Evolutionary conservation across 2,888 invertebrate genomes (phyloP).

Genomic region (Ectemnius lituratus): DNA sequence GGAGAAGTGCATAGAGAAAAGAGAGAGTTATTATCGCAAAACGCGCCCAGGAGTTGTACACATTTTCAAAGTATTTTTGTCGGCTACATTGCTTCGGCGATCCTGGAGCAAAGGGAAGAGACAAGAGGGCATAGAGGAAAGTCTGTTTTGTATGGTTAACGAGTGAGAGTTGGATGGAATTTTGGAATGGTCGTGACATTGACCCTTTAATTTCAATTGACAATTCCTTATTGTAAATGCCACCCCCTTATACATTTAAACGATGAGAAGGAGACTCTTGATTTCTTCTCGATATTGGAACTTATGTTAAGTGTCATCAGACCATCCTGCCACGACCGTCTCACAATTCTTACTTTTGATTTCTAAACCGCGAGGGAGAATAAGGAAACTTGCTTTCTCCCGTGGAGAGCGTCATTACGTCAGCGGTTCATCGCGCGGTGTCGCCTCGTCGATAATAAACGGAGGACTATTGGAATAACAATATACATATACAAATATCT

Average conservation of each 20-base stretch:
- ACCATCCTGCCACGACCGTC: too few relatives aligned
- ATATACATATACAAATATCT: conserved; percentile 66
- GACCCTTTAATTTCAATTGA: conserved; percentile 2
- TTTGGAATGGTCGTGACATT: too few relatives aligned
- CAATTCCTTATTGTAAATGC: too few relatives aligned
- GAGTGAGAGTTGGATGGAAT: too few relatives aligned
- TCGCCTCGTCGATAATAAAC: conserved; percentile 38
- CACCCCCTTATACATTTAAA: not conserved
- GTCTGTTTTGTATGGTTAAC: not conserved
- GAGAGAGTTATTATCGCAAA: conserved; percentile 21
- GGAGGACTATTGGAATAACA: conserved; percentile 49
- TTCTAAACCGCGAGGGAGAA: not conserved
- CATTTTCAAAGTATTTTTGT: conserved; percentile 62
- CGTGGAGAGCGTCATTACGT: conserved; percentile 8
- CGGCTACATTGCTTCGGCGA: conserved; percentile 42
- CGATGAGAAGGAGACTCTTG: not conserved
- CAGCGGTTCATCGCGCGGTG: conserved; percentile 22
- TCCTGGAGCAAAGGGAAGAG: not conserved
- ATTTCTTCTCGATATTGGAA: not conserved
- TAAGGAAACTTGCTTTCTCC: conserved; percentile 11
- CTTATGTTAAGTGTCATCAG: too few relatives aligned
- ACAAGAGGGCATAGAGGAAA: not conserved
- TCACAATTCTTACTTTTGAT: not conserved
- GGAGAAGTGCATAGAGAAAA: conserved; percentile 15
- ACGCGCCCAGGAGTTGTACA: conserved; percentile 53